Evolutionary conservation across 2,797 vertebrate genomes (phyloP).

Genomic region (Urophycis tenuis): DNA sequence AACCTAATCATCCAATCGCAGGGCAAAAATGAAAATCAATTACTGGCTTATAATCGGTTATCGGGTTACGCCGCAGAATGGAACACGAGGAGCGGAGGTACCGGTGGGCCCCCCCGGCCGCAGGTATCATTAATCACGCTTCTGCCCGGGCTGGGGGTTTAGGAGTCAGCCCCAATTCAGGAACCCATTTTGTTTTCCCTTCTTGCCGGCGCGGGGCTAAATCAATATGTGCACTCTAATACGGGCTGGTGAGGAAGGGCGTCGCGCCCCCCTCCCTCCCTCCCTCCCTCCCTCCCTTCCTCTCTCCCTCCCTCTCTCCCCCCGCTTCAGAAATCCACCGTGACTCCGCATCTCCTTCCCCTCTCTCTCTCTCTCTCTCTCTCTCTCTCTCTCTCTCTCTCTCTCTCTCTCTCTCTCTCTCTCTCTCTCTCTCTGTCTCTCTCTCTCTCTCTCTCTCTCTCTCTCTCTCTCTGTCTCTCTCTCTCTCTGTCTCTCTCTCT

Average conservation of each 20-base stretch:
- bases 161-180: neutral
- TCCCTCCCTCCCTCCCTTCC: no score
- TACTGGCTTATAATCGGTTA: slow-evolving; percentile 1
- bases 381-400: no score
- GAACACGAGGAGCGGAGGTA: neutral
- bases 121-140: slow-evolving; percentile 1
- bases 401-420: no score
- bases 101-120: neutral
- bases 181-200: neutral
- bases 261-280: neutral
- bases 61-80: neutral
- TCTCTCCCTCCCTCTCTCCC: no score
- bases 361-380: neutral
- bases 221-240: slow-evolving; percentile 4
- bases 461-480: no score
- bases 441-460: no score
- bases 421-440: no score
- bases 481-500: no score
- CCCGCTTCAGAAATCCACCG: neutral
- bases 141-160: neutral
- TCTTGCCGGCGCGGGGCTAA: slow-evolving; percentile 1
- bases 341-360: neutral
- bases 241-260: neutral
- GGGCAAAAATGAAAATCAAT: slow-evolving; percentile 3
- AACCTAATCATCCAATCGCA: slow-evolving; percentile 4